These are phyloP conservation scores for Dendronephthya gigantea DNA, from an alignment of 64 coral and sea anemone species.

Conservation along the genomic window DNA sequence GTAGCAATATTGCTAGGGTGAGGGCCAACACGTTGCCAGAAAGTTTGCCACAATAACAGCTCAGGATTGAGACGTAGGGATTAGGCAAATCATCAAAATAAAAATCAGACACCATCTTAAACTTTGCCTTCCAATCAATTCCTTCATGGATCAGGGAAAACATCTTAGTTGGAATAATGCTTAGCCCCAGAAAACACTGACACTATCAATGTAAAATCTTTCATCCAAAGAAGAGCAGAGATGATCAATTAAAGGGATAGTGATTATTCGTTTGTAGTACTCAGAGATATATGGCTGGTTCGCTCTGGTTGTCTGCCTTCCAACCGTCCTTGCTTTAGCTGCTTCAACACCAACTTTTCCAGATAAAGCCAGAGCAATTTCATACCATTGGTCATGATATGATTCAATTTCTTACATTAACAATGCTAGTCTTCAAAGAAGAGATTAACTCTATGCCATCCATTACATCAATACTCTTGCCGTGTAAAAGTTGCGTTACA, in stretches of 20 bases:
- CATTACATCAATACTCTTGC: not conserved
- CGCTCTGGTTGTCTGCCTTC: not conserved
- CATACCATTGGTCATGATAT: not conserved
- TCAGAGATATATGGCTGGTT: not conserved
- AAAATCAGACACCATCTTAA: not conserved
- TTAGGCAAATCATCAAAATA: not conserved
- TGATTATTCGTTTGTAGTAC: not conserved
- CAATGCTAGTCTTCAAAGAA: too few relatives aligned
- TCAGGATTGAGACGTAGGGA: too few relatives aligned
- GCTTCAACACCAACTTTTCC: not conserved
- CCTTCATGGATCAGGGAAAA: not conserved
- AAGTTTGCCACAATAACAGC: too few relatives aligned
- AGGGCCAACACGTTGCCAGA: too few relatives aligned
- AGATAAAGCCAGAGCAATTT: not conserved
- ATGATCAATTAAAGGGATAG: not conserved
- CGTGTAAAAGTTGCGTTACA: not conserved
- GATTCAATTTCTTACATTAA: too few relatives aligned
- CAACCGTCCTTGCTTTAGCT: not conserved
- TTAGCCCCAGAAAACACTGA: not conserved
- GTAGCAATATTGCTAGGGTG: too few relatives aligned
- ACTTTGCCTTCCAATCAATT: not conserved
- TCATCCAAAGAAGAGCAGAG: not conserved
- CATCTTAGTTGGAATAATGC: not conserved
- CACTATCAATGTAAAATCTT: not conserved
- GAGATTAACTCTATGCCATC: not conserved